Evolutionary conservation across 1,140 invertebrate genomes (phyloP), one percentile per base, ranked within the genome.

Genomic region (Drosophila triauraria): DNA sequence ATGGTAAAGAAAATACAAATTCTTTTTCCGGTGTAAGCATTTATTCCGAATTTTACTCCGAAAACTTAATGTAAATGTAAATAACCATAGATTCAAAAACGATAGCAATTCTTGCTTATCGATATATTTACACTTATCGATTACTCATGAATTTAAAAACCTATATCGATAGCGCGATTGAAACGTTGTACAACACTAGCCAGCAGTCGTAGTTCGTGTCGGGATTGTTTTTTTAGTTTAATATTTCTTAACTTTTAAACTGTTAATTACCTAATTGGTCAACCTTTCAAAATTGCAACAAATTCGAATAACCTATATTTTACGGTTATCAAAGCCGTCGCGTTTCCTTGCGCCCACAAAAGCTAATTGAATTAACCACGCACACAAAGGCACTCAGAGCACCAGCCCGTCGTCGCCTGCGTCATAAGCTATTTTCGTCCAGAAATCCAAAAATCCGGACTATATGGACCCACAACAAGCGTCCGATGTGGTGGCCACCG

Each of bases 361-460:
- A 69, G 23, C 63, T 88, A 90, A 90, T 90, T 90, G 38, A 90
- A 91, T 91, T 81, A 87, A 63, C 69, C 84, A 87, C 85, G 81
- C 70, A 75, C 74, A 86, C 77, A 75, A 50, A 64, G 60, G 69
- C 83, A 72, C 32, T 27, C 48, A 57, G 15, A 35, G 32, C 32
- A 35, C 32, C 35, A 44, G 9, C 10, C 27, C 30, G 20, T 23
- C 50, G 47, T 60, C 65, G 76, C 83, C 82, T 79, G 83, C 88
- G 88, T 91, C 88, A 91, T 91, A 57, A 60, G 84, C 83, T 91
- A 91, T 91, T 91, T 91, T 74, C 48, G 88, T 84, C 68, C 65
- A 67, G 48, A 77, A 50, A 58, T 57, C 67, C 27, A 63, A 65
- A 76, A 57, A 57, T 64, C 59, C 47, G 71, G 75, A 83, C 20